Evolutionary conservation across 2,888 invertebrate species (phyloP).

Genomic region (Eupeodes luniger): DNA sequence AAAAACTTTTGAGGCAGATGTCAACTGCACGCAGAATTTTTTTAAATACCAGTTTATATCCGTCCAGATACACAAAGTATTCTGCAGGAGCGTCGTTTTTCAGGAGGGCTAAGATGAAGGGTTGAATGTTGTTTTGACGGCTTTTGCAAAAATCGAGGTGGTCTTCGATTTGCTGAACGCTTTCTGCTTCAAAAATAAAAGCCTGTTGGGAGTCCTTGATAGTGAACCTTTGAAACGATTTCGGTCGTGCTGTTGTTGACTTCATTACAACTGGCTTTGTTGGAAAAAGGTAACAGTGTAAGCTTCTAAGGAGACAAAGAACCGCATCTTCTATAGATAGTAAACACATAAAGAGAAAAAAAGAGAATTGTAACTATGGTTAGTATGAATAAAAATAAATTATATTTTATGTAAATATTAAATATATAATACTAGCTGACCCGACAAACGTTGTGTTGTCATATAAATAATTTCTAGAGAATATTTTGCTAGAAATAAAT

Average conservation of each 20-base stretch:
- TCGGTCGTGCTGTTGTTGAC: constrained; percentile 3
- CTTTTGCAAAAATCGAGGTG: constrained; percentile 10
- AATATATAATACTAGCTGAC: too few species aligned
- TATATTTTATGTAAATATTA: too few species aligned
- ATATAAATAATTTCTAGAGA: too few species aligned
- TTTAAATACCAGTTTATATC: constrained; percentile 23
- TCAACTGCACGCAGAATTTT: constrained; percentile 26
- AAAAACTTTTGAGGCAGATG: constrained; percentile 33
- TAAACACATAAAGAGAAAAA: constrained; percentile 3
- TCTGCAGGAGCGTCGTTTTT: constrained; percentile 19
- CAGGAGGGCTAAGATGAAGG: constrained; percentile 30
- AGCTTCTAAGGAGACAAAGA: constrained; percentile 1
- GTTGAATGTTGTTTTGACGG: constrained; percentile 15
- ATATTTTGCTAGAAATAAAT: too few species aligned
- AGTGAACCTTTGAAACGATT: constrained; percentile 2
- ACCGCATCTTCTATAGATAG: constrained; percentile 6
- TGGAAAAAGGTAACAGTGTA: constrained; percentile 21
- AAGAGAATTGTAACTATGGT: too few species aligned
- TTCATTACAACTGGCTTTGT: constrained; percentile 16
- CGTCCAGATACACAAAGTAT: constrained; percentile 34
- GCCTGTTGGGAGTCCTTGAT: constrained; percentile 35
- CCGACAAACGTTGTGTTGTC: too few species aligned
- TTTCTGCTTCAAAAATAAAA: constrained; percentile 21
- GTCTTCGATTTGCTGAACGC: constrained; percentile 29
- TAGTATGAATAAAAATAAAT: too few species aligned